Evolutionary conservation across 1,140 invertebrate genomes (phyloP).

Genomic region (Hormaphis cornu): DNA sequence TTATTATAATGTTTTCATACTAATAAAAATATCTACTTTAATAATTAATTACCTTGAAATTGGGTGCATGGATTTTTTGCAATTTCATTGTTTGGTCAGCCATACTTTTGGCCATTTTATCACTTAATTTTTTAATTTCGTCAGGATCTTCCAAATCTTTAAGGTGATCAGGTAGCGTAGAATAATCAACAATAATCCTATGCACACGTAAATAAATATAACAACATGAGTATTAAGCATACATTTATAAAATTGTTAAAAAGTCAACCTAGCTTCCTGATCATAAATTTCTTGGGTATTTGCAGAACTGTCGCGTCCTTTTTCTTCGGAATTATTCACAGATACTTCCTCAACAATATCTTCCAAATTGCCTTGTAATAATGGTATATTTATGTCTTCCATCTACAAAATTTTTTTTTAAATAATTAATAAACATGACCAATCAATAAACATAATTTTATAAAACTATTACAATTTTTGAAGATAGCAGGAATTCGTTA

Average conservation of each 20-base stretch:
- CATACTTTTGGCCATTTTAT: constrained; percentile 74
- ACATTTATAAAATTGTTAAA: background rate
- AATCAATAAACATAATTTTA: background rate
- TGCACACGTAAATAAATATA: background rate
- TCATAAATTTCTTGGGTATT: constrained; percentile 45
- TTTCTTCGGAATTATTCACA: constrained; percentile 39
- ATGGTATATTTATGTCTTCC: constrained; percentile 84
- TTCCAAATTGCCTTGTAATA: constrained; percentile 81
- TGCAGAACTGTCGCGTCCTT: background rate
- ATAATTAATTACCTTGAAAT: constrained; percentile 65
- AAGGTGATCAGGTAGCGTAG: constrained; percentile 62
- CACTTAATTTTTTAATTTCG: constrained; percentile 77
- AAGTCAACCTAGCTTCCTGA: constrained; percentile 49
- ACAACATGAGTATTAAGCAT: background rate
- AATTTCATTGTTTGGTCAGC: constrained; percentile 75
- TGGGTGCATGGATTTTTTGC: constrained; percentile 93
- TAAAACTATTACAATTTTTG: background rate
- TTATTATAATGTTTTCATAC: background rate
- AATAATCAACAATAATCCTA: constrained; percentile 79
- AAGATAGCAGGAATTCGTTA: too few relatives aligned
- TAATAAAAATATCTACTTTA: background rate
- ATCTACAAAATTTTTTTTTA: constrained; percentile 58
- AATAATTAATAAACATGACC: background rate
- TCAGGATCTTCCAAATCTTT: constrained; percentile 79
- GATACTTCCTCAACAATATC: constrained; percentile 60